These are phyloP conservation scores for Mimumesa dahlbomi DNA, from an alignment of 2,888 invertebrate genomes.

Conservation along the genomic window DNA sequence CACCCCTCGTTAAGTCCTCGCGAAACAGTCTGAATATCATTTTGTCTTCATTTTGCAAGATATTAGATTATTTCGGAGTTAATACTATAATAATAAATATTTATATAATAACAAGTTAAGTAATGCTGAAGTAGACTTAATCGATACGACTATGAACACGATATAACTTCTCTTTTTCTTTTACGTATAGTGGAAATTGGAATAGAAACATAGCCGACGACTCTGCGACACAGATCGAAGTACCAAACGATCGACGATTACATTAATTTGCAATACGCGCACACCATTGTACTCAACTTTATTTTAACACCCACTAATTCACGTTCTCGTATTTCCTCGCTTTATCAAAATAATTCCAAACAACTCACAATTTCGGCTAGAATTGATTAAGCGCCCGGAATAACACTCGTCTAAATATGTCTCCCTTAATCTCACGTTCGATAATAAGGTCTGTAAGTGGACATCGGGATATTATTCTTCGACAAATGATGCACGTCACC, in stretches of 20 bases:
- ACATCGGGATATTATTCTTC: conserved; percentile 86
- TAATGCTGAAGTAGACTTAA: conserved; percentile 26
- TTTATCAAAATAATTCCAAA: too few species aligned
- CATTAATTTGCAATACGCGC: too few species aligned
- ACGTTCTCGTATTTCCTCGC: too few species aligned
- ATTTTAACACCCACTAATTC: too few species aligned
- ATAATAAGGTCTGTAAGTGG: conserved; percentile 89
- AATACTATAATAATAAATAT: conserved; percentile 42
- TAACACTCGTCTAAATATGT: neutral
- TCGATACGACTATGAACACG: conserved; percentile 13
- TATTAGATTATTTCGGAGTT: conserved; percentile 6
- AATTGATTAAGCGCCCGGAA: too few species aligned
- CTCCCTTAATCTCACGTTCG: conserved; percentile 79
- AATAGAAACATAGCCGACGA: too few species aligned
- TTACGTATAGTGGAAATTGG: too few species aligned
- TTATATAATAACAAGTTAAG: conserved; percentile 29
- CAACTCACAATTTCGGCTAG: too few species aligned
- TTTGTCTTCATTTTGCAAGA: neutral
- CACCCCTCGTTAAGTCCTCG: conserved; percentile 12
- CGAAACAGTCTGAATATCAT: conserved; percentile 13
- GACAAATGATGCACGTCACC: conserved; percentile 82
- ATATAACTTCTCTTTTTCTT: too few species aligned
- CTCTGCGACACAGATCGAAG: too few species aligned
- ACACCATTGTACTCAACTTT: too few species aligned
- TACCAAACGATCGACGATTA: too few species aligned